A percentile compares a stretch with the other conserved stretches of the same genome.
Evolutionary conservation across 1,140 invertebrate species (phyloP).

Genomic region (Tetramorium alpestre): DNA sequence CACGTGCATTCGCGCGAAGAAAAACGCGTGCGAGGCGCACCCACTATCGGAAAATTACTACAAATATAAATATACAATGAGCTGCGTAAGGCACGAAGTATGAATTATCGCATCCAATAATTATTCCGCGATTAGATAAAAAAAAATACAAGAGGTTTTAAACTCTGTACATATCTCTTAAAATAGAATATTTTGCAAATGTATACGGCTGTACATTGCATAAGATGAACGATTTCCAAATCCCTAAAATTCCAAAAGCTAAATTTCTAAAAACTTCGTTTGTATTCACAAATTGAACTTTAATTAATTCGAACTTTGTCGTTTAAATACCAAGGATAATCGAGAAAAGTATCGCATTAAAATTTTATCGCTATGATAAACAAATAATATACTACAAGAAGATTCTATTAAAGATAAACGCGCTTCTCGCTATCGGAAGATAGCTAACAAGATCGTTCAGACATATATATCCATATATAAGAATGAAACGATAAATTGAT

Average conservation of each 20-base stretch:
- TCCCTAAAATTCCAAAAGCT: no score
- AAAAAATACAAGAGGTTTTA: not conserved
- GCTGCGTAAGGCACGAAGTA: not conserved
- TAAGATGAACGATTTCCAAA: not conserved
- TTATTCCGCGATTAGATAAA: conserved; percentile 18
- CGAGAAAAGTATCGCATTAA: not conserved
- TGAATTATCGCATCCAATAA: not conserved
- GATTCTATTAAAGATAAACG: conserved; percentile 8
- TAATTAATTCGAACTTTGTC: not conserved
- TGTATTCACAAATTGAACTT: not conserved
- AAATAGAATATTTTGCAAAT: not conserved
- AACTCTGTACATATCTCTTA: not conserved
- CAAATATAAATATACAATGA: not conserved
- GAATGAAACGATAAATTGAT: not conserved
- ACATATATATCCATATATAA: not conserved
- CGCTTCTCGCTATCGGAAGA: not conserved
- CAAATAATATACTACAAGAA: not conserved
- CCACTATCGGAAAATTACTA: not conserved
- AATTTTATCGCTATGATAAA: conserved; percentile 33
- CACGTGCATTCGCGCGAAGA: not conserved
- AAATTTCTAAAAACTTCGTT: not conserved
- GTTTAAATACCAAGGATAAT: not conserved
- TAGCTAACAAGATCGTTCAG: not conserved
- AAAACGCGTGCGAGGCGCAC: not conserved
- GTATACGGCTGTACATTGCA: not conserved